phyloP scores from a whole-genome alignment of 1,140 invertebrate species.

The Cyclargus thomasi region DNA sequence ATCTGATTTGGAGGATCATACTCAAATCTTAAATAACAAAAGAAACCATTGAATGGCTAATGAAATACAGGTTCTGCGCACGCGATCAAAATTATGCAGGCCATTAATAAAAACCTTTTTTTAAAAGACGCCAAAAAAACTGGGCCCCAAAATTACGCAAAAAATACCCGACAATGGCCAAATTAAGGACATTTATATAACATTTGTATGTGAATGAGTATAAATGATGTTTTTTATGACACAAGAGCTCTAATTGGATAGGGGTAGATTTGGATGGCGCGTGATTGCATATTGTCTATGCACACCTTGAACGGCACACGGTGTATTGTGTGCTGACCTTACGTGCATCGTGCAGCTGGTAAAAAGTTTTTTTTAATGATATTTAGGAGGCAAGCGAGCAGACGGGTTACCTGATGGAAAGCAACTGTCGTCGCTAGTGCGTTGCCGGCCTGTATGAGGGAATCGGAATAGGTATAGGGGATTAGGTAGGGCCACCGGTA shows the following conservation, averaged over 20 bases:
- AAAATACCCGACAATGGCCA: conserved; percentile 23
- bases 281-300: conserved; percentile 47
- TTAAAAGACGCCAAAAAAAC: conserved; percentile 2
- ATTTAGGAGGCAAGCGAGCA: no score
- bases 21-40: neutral
- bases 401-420: no score
- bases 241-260: conserved; percentile 23
- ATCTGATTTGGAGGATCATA: neutral
- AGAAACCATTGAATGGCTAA: neutral
- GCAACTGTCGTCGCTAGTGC: no score
- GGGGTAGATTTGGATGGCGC: conserved; percentile 27
- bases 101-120: neutral
- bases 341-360: neutral
- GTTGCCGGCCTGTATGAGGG: no score
- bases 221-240: neutral
- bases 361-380: no score
- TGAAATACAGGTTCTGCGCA: conserved; percentile 8
- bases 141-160: conserved; percentile 11
- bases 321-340: conserved; percentile 3
- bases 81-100: conserved; percentile 7
- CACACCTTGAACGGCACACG: conserved; percentile 28
- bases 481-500: no score
- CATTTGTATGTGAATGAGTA: conserved; percentile 24
- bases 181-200: conserved; percentile 24
- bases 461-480: no score